Conservation (phyloP, 2,797 vertebrate species). For the Micrastur ruficollis region DNA sequence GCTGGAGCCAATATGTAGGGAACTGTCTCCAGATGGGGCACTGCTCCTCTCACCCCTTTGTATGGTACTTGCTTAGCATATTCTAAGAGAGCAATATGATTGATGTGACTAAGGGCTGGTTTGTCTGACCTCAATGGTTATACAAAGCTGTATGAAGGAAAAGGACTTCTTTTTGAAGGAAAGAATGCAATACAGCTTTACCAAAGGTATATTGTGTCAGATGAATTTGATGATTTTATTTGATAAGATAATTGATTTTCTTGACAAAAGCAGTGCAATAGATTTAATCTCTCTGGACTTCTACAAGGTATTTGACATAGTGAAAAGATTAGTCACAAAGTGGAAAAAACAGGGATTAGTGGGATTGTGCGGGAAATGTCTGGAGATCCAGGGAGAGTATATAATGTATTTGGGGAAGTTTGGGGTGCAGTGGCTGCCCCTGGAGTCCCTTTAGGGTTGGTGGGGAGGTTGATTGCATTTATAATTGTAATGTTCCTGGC, state of each 20-base stretch:
- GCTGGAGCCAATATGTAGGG: background rate
- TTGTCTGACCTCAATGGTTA: background rate
- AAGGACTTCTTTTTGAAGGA: background rate
- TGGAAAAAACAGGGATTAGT: background rate
- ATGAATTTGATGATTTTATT: slow-evolving; percentile 20
- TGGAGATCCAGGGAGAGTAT: background rate
- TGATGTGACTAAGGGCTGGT: background rate
- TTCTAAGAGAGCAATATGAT: background rate
- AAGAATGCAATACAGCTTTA: background rate
- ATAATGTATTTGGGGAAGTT: background rate
- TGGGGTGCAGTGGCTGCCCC: background rate
- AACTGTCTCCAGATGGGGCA: background rate
- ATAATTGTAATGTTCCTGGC: background rate
- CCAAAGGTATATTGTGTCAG: background rate
- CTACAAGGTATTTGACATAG: background rate
- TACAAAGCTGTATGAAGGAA: background rate
- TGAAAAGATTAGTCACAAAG: slow-evolving; percentile 5
- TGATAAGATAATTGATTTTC: slow-evolving; percentile 39
- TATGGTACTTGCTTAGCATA: background rate
- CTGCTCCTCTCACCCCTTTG: background rate
- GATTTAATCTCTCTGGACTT: slow-evolving; percentile 39
- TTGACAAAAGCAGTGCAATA: background rate
- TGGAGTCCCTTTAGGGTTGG: background rate
- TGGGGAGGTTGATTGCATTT: background rate
- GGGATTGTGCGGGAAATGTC: background rate